Evolutionary conservation across 2,113 vertebrate species (phyloP), one percentile per base, ranked within the genome.

Genomic region (Lepidothrix coronata): DNA sequence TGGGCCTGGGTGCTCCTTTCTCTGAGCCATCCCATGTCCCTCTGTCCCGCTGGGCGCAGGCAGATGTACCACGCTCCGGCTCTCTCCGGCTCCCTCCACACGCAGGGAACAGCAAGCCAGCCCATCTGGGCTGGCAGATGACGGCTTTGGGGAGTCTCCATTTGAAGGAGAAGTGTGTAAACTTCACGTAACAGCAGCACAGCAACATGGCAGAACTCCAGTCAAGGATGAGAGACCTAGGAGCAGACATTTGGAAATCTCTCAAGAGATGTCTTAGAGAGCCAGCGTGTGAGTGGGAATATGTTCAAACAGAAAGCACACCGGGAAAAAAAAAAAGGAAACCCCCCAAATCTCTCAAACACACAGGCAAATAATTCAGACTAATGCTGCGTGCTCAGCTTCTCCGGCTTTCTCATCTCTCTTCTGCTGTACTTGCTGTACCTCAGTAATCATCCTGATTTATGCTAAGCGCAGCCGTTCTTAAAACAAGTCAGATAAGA

Each of bases 41-140:
- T 49, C 24, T 4, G 10, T 35, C 84, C 76, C 33, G 21, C 8
- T 2, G 24, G 16, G 33, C 14, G 2, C 87, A 28, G 30, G 30
- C 68, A 41, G 59, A 54, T 3, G 70, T 1, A 39, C 44, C 66
- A 28, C 13, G 0, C 66, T 39, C 61, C 2, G 2, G 33, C 48
- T 73, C 19, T 22, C 39, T 39, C 39, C 39, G 39, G 65, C 77
- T 10, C 13, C 37, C 33, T 49, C 58, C 8, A 1, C 62, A 12
- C 1, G 1, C 30, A 19, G 44, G 4, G 15, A 66, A 70, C 83
- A 58, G 67, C 37, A 44, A 76, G 59, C 49, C 89, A 31, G 75
- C 75, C 93, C 92, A 68, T 79, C 88, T 82, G 92, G 66, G 70
- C 76, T 55, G 61, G 65, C 89, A 95, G 87, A 70, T 8, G 85